Base-by-base conservation (phyloP, 2,888 invertebrate genomes). In the Netelia virgata region DNA sequence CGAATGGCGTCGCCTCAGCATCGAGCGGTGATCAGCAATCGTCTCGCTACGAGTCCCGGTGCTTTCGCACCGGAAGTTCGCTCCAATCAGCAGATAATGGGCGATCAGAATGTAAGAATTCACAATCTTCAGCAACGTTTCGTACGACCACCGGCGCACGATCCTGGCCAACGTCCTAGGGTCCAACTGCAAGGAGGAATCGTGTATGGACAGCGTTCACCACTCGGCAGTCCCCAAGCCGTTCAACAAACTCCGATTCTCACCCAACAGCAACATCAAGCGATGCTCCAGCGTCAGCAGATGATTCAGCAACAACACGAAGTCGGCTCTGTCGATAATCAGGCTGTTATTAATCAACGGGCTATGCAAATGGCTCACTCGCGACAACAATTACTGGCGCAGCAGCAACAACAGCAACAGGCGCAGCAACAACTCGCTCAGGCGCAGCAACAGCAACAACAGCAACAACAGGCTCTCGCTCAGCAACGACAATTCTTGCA, bases 1-100 rank as follows among this genome's bases (percentile, higher is more conserved):
- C 91, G 95, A 76, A 95, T 95, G 95, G 94, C 95, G 2, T 95
- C 95, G 14, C 95, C 95, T 0, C 95, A 95, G 88, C 95, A 95
- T 89, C 93, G 95, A 68, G 90, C 92, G 0, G 90, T 92, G 0
- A 91, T 93, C 1, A 91, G 89, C 1, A 92, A 92, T 14, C 91
- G 95, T 80, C 93, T 95, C n/a, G 94, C 95, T 0, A 95, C 95
- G 0, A 95, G 95, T 91, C 95, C 95, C 1, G 94, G 94, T 3
- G 89, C 91, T 1, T 93, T 92, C 16, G 87, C 91, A 3, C 88
- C 87, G 53, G 89, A 89, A 18, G 84, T 86, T 16, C 90, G 93
- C 47, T 89, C 86, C 55, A 85, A 90, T 0, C 92, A 94, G 85
- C 94, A 94, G 86, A 92, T 93, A 3, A 92, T 92, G 18, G 85